A percentile compares a stretch with the other conserved stretches of the same genome.
phyloP scores from a whole-genome alignment of 2,797 vertebrate species.

The Anableps anableps region DNA sequence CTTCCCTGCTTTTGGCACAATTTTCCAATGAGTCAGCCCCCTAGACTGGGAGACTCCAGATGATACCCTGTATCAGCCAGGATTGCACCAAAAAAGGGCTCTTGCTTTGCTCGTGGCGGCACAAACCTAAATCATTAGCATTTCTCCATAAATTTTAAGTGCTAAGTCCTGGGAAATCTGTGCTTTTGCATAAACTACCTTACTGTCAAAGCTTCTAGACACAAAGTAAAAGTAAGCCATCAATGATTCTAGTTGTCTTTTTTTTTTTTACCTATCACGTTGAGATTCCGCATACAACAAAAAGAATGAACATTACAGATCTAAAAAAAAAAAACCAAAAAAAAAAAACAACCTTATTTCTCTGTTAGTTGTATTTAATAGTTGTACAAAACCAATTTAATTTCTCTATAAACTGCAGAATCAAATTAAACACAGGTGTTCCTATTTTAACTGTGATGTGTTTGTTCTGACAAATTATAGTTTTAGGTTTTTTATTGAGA shows the following conservation, averaged over 20 bases:
- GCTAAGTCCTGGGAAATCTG: background rate
- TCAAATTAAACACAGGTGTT: background rate
- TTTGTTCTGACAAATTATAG: background rate
- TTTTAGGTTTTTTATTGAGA: no score
- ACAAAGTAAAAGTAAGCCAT: background rate
- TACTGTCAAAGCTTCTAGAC: background rate
- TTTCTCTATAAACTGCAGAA: background rate
- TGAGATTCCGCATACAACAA: background rate
- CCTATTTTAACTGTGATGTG: background rate
- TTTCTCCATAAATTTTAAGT: slow-evolving; percentile 22
- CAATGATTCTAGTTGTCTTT: background rate
- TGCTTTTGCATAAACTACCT: background rate
- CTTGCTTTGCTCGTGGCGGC: slow-evolving; percentile 29
- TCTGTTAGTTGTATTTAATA: background rate
- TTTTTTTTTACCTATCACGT: no score
- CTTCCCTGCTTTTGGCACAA: slow-evolving; percentile 51
- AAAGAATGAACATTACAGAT: background rate
- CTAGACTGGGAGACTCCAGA: slow-evolving; percentile 62
- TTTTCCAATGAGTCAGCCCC: slow-evolving; percentile 58
- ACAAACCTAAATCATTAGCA: slow-evolving; percentile 26
- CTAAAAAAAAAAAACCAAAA: no score
- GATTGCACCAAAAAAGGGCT: slow-evolving; percentile 35
- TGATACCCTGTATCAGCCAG: slow-evolving; percentile 18
- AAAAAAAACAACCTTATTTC: no score
- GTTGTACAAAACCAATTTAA: background rate